Base-by-base conservation (phyloP, 2,888 invertebrate genomes). In the Onthophagus sagittarius region DNA sequence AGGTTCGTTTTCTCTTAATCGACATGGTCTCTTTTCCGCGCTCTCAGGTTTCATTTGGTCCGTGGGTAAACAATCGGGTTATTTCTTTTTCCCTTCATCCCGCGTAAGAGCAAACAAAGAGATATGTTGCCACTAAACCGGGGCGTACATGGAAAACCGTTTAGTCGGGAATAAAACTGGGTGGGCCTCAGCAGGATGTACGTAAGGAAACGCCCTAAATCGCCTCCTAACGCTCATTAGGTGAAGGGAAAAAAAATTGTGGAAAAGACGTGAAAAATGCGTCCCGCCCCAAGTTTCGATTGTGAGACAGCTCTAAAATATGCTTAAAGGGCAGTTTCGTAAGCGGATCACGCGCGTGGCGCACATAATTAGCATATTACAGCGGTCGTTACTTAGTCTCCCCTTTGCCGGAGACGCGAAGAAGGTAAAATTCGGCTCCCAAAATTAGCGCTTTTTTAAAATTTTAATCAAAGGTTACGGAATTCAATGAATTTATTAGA, bases 71-170 rank as follows among this genome's bases (percentile, higher is more conserved):
- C 72, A 74, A 69, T 72, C 23, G 76, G 63, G 64, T 72, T 73
- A 73, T 72, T 72, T 72, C 75, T 71, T 72, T 74, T 73, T 77
- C 77, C 67, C 67, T 67, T 76, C 75, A 72, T 75, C 78, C 76
- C 78, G 77, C 78, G 78, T 77, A 78, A 79, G 75, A 75, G 78
- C 77, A 79, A 79, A 79, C 79, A 79, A 78, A 79, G 39, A 53
- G 79, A 79, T 79, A 79, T 79, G 79, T 79, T 76, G 78, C 78
- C 78, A 78, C 78, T 79, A 78, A 79, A 78, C 77, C 78, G 73
- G 39, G 76, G 77, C 74, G 77, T 78, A 79, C 79, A 79, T 77
- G 79, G 78, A 79, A 79, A 79, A 79, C 77, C 79, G 77, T 79
- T 79, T 79, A 79, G 79, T 72, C 64, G 15, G 63, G 67, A 62